A percentile compares a stretch with the other conserved stretches of the same genome.
Evolutionary conservation across 2,113 vertebrate genomes (phyloP).

Genomic region (Urocitellus parryii): DNA sequence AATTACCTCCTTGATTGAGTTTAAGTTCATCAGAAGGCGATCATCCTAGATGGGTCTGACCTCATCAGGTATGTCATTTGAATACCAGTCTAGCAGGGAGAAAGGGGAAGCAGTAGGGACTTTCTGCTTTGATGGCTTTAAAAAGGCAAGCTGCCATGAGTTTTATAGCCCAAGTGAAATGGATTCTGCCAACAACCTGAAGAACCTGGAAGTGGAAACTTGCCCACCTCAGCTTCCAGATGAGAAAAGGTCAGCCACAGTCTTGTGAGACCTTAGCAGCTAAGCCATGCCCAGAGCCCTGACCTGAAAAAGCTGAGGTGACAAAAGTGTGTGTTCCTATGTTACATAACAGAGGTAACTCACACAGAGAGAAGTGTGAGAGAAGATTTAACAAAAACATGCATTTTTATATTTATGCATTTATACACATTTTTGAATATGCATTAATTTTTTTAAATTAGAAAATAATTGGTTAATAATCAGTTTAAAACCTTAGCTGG

Average conservation of each 20-base stretch:
- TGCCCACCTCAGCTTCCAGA: accelerated
- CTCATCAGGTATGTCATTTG: too few species aligned
- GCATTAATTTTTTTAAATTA: not conserved
- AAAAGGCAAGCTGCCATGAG: not conserved
- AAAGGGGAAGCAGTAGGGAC: not conserved
- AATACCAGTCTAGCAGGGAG: not conserved
- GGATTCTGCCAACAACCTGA: not conserved
- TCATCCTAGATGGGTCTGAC: too few species aligned
- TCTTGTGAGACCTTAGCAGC: not conserved
- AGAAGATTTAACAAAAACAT: not conserved
- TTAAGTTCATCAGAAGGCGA: not conserved
- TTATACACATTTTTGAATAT: not conserved
- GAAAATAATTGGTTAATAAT: not conserved
- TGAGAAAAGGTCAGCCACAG: too few species aligned
- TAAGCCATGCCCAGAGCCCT: not conserved
- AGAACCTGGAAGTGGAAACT: not conserved
- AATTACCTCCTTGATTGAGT: too few species aligned
- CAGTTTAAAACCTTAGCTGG: not conserved
- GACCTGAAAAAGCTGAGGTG: not conserved
- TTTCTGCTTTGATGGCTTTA: too few species aligned
- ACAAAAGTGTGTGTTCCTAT: accelerated
- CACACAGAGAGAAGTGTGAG: not conserved
- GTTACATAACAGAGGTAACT: accelerated
- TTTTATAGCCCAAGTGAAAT: too few species aligned
- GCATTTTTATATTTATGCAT: too few species aligned